Base-by-base conservation (phyloP, 2,888 invertebrate species). In the Tiphia femorata region DNA sequence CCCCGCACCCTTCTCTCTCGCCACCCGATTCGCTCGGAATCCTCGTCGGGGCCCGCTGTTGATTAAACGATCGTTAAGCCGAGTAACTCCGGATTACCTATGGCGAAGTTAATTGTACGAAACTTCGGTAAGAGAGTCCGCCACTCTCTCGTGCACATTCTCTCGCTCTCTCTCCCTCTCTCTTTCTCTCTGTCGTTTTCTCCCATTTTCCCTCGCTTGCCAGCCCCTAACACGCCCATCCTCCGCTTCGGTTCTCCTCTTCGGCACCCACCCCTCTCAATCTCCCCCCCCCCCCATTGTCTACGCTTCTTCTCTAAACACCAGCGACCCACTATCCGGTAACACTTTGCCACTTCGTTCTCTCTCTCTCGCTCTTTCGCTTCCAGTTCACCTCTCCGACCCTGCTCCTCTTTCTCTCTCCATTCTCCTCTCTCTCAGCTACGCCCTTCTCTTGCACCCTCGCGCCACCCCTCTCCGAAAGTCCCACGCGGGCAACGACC, bases 281-380 rank as follows among this genome's bases (percentile, higher is more conserved):
- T n/a, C n/a, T n/a, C n/a, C n/a, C n/a, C n/a, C n/a, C n/a, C n/a
- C n/a, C n/a, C n/a, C n/a, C n/a, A n/a, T n/a, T n/a, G n/a, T n/a
- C n/a, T n/a, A n/a, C n/a, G 25, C 41, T 33, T 42, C 52, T 17
- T 43, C 33, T 49, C 41, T 50, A 33, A 33, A 33, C 33, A 33
- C 33, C 8, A 33, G 33, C 33, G 29, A 33, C 33, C 33, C 33
- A 33, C 33, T 33, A 33, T 33, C 33, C 14, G 33, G 33, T 33
- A 33, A 33, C 33, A 33, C 33, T 33, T 33, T 33, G 12, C 12
- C 12, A 33, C 33, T 33, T 33, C 12, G 6, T 14, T 14, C 33
- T n/a, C 33, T n/a, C 12, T 14, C 12, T 7, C 12, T 44, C 19
- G 35, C 51, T 37, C 49, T 44, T 48, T 30, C 42, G 58, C 8